Evolutionary conservation across 2,888 invertebrate species (phyloP).

Genomic region (Deroplatys truncata): DNA sequence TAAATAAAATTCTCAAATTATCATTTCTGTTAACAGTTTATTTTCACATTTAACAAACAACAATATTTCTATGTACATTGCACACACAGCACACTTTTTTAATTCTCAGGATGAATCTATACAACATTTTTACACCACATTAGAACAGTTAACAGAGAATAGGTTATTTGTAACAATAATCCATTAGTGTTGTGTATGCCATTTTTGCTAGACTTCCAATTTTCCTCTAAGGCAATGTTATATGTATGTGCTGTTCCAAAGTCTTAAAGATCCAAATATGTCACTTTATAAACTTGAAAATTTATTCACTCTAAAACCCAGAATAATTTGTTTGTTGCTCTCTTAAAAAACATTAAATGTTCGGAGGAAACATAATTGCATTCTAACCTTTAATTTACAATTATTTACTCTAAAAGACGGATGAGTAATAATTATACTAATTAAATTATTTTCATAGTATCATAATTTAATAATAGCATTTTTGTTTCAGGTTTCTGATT

Average conservation of each 20-base stretch:
- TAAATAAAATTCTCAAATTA: background rate
- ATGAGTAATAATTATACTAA: background rate
- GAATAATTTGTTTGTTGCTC: background rate
- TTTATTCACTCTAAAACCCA: background rate
- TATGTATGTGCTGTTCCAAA: background rate
- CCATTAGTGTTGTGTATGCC: background rate
- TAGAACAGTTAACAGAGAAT: slow-evolving; percentile 18
- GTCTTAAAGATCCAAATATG: background rate
- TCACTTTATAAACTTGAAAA: background rate
- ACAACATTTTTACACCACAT: slow-evolving; percentile 13
- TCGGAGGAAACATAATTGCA: background rate
- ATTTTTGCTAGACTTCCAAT: background rate
- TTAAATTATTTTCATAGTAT: background rate
- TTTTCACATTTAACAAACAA: slow-evolving; percentile 21
- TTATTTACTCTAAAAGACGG: background rate
- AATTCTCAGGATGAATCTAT: slow-evolving; percentile 3
- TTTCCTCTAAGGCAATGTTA: background rate
- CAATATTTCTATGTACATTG: slow-evolving; percentile 20
- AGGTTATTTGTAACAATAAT: background rate
- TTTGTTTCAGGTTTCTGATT: background rate
- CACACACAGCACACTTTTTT: slow-evolving; percentile 19
- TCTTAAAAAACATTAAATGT: too few relatives aligned
- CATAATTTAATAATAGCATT: background rate
- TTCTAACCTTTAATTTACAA: background rate
- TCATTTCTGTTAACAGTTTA: slow-evolving; percentile 20